Percentiles rank a stretch among this genome's conserved stretches.
Evolutionary conservation across 2,888 invertebrate genomes (phyloP).

Genomic region (Encarsia formosa): DNA sequence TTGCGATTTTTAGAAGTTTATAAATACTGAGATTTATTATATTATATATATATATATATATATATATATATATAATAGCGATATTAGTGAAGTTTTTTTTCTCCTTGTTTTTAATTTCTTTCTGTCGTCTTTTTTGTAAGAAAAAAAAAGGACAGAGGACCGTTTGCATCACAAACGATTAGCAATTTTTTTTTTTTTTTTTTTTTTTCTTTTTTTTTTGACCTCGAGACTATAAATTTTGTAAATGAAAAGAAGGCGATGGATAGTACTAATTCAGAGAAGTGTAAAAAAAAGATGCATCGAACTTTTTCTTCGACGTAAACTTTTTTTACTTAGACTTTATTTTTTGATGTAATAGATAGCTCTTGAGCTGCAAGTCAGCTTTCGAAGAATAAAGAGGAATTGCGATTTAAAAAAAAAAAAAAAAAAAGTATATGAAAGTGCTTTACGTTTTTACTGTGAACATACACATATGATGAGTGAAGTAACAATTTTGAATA

Average conservation of each 20-base stretch:
- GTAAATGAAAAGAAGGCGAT: too few species aligned
- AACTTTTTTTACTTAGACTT: neutral
- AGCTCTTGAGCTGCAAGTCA: neutral
- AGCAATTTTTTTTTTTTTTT: neutral
- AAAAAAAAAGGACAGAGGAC: conserved; percentile 11
- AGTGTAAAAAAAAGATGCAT: neutral
- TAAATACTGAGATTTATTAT: conserved; percentile 52
- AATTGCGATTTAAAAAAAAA: neutral
- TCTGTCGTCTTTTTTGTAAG: conserved; percentile 34
- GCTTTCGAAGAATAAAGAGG: neutral
- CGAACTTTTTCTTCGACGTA: neutral
- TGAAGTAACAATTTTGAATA: conserved; percentile 18
- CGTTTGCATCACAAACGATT: too few species aligned
- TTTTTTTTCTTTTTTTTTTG: neutral
- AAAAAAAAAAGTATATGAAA: conserved; percentile 20
- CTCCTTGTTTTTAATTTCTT: conserved; percentile 33
- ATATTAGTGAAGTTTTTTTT: conserved; percentile 30
- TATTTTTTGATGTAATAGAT: neutral
- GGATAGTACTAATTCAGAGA: neutral
- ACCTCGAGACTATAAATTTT: too few species aligned
- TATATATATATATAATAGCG: too few species aligned
- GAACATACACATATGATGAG: conserved; percentile 17
- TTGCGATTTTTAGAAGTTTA: conserved; percentile 53
- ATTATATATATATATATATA: too few species aligned
- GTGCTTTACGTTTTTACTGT: conserved; percentile 28